Base-by-base conservation (phyloP, 2,113 vertebrate genomes). In the Melanotaenia duboulayi region DNA sequence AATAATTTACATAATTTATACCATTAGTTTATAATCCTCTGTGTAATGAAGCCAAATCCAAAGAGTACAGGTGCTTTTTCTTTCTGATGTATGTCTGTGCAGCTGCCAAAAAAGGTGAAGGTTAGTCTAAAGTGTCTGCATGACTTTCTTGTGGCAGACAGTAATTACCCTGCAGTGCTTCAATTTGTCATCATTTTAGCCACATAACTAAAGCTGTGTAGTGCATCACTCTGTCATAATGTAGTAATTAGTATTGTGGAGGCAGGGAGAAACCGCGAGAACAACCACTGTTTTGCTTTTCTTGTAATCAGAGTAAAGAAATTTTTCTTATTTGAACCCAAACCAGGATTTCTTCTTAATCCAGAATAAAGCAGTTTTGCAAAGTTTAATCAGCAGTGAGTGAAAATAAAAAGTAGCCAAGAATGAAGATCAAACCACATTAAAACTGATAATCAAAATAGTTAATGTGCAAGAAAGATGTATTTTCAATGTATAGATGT, bases 181-280 rank as follows among this genome's bases (percentile, higher is more conserved):
- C 83, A 70, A 82, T 90, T 86, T 78, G 68, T 82, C 81, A 71
- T 66, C 65, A 44, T 75, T 79, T 81, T 63, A 68, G 39, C 65
- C 57, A 58, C 71, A 44, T 56, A 75, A 9, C 39, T 37, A 48
- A 7, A 76, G 78, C 62, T 4, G 17, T 69, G 40, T 52, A 40
- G 64, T 63, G 80, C 71, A 63, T 62, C 67, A 62, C 82, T 76
- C 74, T 56, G 48, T 90, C 86, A 80, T 76, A 72, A 79, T 68
- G 63, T 68, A 35, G 35, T 78, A 71, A 91, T 90, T 88, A 88
- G 87, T 77, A 76, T 71, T 78, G 51, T 14, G 75, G 40, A 60
- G 35, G 28, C 20, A 39, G 22, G 11, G 20, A 28, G 17, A 25
- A 17, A 40, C 11, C n/a, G 20, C 44, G n/a, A 32, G 19, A 0